phyloP scores from a whole-genome alignment of 2,113 vertebrate species.

The Phylloscopus whistleri region DNA sequence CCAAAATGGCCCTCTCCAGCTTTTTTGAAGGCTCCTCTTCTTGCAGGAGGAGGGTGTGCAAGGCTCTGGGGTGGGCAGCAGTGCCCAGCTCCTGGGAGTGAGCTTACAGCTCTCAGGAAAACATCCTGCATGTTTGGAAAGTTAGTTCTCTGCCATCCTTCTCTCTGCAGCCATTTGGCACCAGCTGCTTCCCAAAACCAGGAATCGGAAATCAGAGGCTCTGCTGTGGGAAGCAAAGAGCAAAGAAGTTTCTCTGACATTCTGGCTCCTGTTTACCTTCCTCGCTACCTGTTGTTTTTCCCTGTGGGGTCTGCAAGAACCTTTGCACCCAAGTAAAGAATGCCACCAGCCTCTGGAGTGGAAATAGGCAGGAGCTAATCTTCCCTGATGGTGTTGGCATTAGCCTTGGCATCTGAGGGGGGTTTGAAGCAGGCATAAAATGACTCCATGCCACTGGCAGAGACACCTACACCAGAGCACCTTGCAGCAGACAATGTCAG shows the following conservation, averaged over 20 bases:
- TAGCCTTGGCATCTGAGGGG: background rate
- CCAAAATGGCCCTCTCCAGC: background rate
- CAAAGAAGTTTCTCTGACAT: background rate
- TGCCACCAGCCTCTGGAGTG: background rate
- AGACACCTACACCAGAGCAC: background rate
- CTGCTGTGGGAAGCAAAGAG: background rate
- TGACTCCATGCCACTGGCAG: background rate
- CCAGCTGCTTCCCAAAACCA: background rate
- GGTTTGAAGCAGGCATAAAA: background rate
- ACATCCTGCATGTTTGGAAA: background rate
- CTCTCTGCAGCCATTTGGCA: background rate
- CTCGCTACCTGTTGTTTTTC: background rate
- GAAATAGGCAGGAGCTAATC: background rate
- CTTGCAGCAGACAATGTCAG: background rate
- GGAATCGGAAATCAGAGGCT: fast-evolving
- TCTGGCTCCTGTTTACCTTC: background rate
- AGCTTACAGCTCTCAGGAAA: background rate
- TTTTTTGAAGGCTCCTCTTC: background rate
- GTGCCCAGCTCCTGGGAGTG: no score
- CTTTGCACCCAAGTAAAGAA: background rate
- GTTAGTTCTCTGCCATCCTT: background rate
- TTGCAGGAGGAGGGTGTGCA: no score
- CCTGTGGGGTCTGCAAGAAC: background rate
- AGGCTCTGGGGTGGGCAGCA: background rate
- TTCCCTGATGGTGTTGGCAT: background rate